These are phyloP conservation scores for Forpus xanthops DNA, from an alignment of 2,797 vertebrate genomes.

Conservation along the genomic window DNA sequence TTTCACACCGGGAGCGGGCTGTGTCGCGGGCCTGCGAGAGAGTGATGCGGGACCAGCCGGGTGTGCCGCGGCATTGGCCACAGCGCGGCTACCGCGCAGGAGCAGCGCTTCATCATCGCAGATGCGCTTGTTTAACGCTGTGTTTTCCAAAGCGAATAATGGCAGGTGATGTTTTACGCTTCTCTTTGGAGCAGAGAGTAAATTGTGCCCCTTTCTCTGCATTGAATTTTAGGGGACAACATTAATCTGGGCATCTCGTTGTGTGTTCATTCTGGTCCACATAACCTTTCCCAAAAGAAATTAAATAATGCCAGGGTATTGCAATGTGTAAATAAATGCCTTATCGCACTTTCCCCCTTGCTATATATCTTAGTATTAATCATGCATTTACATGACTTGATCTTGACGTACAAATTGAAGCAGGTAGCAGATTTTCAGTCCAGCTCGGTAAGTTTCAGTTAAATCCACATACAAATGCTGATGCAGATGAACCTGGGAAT, in stretches of 20 bases:
- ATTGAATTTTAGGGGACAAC: rapidly evolving
- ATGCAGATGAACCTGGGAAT: background rate
- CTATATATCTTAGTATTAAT: background rate
- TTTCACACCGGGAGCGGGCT: background rate
- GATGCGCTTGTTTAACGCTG: rapidly evolving
- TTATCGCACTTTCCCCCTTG: background rate
- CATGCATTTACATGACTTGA: rapidly evolving
- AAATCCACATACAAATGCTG: background rate
- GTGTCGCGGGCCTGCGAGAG: background rate
- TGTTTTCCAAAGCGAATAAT: rapidly evolving
- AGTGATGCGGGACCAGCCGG: background rate
- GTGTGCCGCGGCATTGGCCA: rapidly evolving
- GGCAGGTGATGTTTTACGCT: background rate
- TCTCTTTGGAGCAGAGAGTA: background rate
- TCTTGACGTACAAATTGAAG: background rate
- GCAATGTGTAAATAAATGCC: background rate
- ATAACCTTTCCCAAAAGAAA: background rate
- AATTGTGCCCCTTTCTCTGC: background rate
- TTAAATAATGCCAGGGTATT: background rate
- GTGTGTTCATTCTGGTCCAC: background rate
- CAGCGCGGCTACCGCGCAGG: rapidly evolving
- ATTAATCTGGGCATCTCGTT: rapidly evolving
- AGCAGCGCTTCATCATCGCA: rapidly evolving
- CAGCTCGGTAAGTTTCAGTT: background rate
- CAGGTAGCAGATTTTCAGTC: background rate